Conservation (phyloP, 2,113 vertebrate genomes). For the Psophia crepitans region DNA sequence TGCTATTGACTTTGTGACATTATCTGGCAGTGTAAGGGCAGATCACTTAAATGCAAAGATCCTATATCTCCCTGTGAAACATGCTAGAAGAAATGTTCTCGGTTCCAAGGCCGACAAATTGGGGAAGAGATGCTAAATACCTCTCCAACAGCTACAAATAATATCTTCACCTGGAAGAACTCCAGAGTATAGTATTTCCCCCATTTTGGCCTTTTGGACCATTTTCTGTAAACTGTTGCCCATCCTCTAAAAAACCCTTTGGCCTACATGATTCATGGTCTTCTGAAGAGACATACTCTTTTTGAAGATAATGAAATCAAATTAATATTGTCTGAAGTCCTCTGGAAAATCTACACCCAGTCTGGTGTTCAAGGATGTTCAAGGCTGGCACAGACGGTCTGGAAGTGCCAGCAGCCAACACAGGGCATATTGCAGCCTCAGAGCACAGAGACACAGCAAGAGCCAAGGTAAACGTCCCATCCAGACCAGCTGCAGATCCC, state of each 20-base stretch:
- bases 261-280: accelerated
- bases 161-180: not conserved
- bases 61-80: not conserved
- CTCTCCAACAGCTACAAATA: not conserved
- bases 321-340: not conserved
- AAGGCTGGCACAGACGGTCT: not conserved
- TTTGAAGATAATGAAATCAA: not conserved
- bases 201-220: not conserved
- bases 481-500: not conserved
- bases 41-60: not conserved
- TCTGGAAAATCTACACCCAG: not conserved
- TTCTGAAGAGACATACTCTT: not conserved
- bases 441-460: not conserved
- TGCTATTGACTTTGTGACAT: not conserved
- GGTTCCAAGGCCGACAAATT: not conserved
- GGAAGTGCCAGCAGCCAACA: not conserved
- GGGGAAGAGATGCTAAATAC: not conserved
- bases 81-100: not conserved
- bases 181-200: not conserved
- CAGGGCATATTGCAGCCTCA: not conserved
- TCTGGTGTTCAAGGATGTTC: not conserved
- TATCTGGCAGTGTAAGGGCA: not conserved
- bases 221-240: not conserved
- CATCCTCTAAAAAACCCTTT: not conserved
- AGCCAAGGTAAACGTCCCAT: not conserved